Base-by-base conservation (phyloP, 1,140 invertebrate genomes). In the Drosophila grimshawi region DNA sequence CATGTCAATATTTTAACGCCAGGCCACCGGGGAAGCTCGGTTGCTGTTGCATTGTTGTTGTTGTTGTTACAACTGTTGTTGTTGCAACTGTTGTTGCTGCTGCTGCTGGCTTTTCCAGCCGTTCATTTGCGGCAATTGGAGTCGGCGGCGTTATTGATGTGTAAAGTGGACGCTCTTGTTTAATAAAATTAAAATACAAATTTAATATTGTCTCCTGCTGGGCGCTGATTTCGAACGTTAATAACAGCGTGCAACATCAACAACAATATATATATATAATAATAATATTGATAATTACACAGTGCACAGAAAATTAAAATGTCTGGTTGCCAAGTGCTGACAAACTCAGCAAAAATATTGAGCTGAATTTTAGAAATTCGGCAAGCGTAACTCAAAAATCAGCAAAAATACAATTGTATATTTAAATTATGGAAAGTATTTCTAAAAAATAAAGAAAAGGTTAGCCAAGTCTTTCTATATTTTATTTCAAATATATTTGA, bases 171-270 rank as follows among this genome's bases (percentile, higher is more conserved):
- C 57, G 64, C 80, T 55, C 62, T 82, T 78, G 76, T 80, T 86
- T 83, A 83, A 88, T 88, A 81, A 88, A 89, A 88, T 88, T 88
- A 88, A 89, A 89, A 88, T 69, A 78, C 78, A 88, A 80, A 86
- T 83, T 67, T 75, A 75, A 75, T 75, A 70, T 59, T 33, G 59
- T 46, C 39, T 29, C 33, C 7, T 64, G 72, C 59, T 46, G 45
- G n/a, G 63, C 70, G 64, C 39, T 73, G 64, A 73, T 73, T 68
- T 73, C 49, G 30, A 43, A 5, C 49, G 29, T 67, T 66, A 39
- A 57, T 66, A 66, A 72, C 61, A 70, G 27, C 29, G 33, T 11
- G 19, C 10, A 59, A 30, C 57, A 35, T 4, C 52, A 33, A 8
- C 70, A 79, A 37, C 32, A 61, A 29, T 51, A 81, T 1, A 19